A percentile compares a stretch with the other conserved stretches of the same genome.
Conservation (phyloP, 1,140 invertebrate genomes). For the Aphelinus atriplicis region DNA sequence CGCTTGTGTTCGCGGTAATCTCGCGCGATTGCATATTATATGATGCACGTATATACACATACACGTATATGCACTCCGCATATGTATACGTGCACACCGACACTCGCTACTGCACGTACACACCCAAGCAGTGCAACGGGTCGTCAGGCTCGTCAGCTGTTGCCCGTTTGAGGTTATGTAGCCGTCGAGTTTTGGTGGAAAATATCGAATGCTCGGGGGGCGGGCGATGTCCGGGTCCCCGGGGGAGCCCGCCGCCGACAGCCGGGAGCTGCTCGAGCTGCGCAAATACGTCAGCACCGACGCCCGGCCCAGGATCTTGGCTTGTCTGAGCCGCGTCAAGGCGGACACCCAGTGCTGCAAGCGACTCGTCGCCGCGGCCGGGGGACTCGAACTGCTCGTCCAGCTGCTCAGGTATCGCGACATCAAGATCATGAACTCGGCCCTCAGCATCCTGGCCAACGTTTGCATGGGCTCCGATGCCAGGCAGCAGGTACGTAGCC, state of each 20-base stretch:
- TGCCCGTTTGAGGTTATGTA: conserved; percentile 51
- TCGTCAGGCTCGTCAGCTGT: conserved; percentile 36
- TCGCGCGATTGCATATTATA: too few relatives aligned
- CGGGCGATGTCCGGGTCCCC: conserved; percentile 47
- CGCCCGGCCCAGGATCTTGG: conserved; percentile 46
- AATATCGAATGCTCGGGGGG: conserved; percentile 32
- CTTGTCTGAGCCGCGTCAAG: conserved; percentile 50
- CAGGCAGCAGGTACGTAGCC: conserved; percentile 50
- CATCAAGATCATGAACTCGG: conserved; percentile 49
- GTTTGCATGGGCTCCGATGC: conserved; percentile 48
- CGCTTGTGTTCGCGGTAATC: too few relatives aligned
- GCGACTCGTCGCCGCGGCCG: conserved; percentile 43
- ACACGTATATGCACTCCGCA: too few relatives aligned
- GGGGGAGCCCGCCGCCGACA: conserved; percentile 39
- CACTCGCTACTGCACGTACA: conserved; percentile 6
- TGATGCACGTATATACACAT: too few relatives aligned
- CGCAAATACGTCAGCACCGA: conserved; percentile 46
- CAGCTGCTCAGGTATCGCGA: conserved; percentile 47
- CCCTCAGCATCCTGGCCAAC: conserved; percentile 57
- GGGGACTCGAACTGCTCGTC: conserved; percentile 42
- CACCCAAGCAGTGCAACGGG: not conserved
- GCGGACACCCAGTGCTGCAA: conserved; percentile 51
- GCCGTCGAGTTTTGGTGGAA: conserved; percentile 30
- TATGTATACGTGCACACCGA: too few relatives aligned
- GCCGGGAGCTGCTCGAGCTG: conserved; percentile 44